phyloP scores from a whole-genome alignment of 1,140 invertebrate species.

The Wasmannia auropunctata region DNA sequence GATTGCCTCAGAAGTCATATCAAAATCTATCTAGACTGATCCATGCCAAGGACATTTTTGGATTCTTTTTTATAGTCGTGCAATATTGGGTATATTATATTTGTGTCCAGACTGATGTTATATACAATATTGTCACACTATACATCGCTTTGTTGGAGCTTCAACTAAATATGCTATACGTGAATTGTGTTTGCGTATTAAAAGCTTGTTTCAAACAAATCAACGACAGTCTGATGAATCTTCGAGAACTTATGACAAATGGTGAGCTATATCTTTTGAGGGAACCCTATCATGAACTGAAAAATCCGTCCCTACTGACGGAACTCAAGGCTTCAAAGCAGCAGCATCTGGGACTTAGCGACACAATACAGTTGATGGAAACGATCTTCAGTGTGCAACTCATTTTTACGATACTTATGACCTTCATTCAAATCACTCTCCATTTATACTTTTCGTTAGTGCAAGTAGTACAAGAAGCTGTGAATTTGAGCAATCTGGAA shows the following conservation, averaged over 20 bases:
- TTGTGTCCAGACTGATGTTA: too few relatives aligned
- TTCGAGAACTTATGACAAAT: neutral
- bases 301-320: neutral
- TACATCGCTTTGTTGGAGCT: too few relatives aligned
- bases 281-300: neutral
- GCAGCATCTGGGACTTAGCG: neutral
- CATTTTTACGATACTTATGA: neutral
- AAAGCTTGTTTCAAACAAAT: neutral
- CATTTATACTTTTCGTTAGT: neutral
- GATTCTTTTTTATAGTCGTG: neutral
- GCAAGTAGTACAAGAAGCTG: neutral
- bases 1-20: neutral
- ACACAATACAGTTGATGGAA: neutral
- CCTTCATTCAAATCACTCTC: neutral
- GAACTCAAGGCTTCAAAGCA: neutral
- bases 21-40: neutral
- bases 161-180: neutral
- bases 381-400: neutral
- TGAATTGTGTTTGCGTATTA: neutral
- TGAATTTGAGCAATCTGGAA: neutral
- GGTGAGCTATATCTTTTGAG: neutral
- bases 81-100: neutral
- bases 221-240: neutral
- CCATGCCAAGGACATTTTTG: neutral
- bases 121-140: too few relatives aligned